Evolutionary conservation across 2,113 vertebrate genomes (phyloP).

Genomic region (Eudyptes chrysolophus): DNA sequence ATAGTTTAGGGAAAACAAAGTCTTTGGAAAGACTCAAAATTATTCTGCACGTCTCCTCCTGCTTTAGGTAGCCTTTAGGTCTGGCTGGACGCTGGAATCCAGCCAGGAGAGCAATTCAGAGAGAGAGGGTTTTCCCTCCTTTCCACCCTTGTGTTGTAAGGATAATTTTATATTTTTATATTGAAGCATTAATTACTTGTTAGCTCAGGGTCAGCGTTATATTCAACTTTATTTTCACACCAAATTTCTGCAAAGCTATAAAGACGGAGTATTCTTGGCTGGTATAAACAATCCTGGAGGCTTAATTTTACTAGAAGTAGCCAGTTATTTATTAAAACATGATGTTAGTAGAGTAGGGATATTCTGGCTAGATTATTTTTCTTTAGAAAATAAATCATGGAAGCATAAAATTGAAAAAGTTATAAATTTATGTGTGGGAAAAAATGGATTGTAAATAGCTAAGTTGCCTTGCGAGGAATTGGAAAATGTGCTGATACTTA

Average conservation of each 20-base stretch:
- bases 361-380: slow-evolving; percentile 70
- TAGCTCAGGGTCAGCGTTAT: slow-evolving; percentile 78
- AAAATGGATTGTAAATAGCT: slow-evolving; percentile 77
- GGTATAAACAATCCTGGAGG: slow-evolving; percentile 71
- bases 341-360: slow-evolving; percentile 73
- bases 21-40: slow-evolving; percentile 45
- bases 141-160: slow-evolving; percentile 60
- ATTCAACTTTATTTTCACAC: slow-evolving; percentile 70
- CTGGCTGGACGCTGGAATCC: neutral
- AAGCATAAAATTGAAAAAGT: slow-evolving; percentile 64
- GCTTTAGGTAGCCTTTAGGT: slow-evolving; percentile 46
- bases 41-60: slow-evolving; percentile 53
- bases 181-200: slow-evolving; percentile 75
- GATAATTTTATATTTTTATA: slow-evolving; percentile 78
- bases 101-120: neutral
- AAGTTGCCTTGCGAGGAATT: slow-evolving; percentile 72
- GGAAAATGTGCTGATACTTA: slow-evolving; percentile 77
- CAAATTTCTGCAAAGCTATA: slow-evolving; percentile 72
- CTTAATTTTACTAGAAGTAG: slow-evolving; percentile 78
- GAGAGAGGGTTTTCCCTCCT: slow-evolving; percentile 36
- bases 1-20: neutral
- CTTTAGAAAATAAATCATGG: slow-evolving; percentile 65
- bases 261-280: slow-evolving; percentile 67
- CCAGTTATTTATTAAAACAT: slow-evolving; percentile 83
- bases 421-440: slow-evolving; percentile 68